Evolutionary conservation across 2,113 vertebrate species (phyloP), one percentile per base, ranked within the genome.

Genomic region (Hystrix brachyura): DNA sequence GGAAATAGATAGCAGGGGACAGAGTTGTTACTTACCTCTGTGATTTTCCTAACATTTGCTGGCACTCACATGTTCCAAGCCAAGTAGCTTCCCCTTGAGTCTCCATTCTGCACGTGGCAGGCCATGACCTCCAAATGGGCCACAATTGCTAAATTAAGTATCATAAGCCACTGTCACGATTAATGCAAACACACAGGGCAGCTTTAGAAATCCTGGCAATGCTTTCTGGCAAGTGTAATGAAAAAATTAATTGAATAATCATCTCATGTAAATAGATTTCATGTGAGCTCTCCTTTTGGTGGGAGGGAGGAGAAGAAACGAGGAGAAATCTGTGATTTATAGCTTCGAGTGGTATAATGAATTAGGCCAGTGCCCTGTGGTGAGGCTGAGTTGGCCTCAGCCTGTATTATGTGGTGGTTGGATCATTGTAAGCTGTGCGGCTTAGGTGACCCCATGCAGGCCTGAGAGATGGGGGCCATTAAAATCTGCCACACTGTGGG

Each of bases 211-310:
- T 96, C 97, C 3, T 27, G 84, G 97, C 97, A 97, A 98, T 97
- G 97, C 97, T 98, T 98, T 98, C 90, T 98, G 98, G 98, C 98
- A 98, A 98, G 97, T 98, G 96, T 98, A 98, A 98, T 98, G 98
- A 98, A 98, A 98, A 99, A 98, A 97, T 98, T 98, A 98, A 99
- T 99, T 98, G 98, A 98, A 98, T 98, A 98, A 98, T 99, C 95
- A 97, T 98, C 94, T 96, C 62, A 67, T 98, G 98, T 98, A 98
- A 98, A 98, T 98, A 98, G 98, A 98, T 98, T 99, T 97, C 98
- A 98, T 97, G 98, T 98, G 97, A 98, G 95, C 96, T 90, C 90
- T 69, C 95, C 1, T 91, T 60, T 90, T 91, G 97, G 46, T 57
- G 93, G 94, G 96, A 97, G 94, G 97, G 94, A 87, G 21, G 79